Evolutionary conservation across 2,113 vertebrate species (phyloP).

Genomic region (Casuarius casuarius): DNA sequence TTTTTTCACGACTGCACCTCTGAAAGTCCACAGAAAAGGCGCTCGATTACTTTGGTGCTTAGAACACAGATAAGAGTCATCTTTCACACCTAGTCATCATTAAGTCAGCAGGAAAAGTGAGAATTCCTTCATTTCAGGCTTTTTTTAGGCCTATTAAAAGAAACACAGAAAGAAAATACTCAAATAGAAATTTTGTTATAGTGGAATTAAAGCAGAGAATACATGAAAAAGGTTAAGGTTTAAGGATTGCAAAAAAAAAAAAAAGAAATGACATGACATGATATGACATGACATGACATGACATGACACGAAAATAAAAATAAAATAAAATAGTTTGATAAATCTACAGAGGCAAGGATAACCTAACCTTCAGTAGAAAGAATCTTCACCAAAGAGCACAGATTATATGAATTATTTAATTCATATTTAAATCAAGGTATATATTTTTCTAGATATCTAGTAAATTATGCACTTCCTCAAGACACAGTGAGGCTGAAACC

Average conservation of each 20-base stretch:
- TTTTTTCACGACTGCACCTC: neutral
- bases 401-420: neutral
- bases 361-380: neutral
- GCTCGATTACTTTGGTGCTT: neutral
- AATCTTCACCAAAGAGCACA: neutral
- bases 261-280: neutral
- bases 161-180: neutral
- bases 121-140: neutral
- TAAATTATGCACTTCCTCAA: neutral
- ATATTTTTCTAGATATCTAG: neutral
- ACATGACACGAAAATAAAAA: neutral
- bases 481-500: neutral
- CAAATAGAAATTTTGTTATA: neutral
- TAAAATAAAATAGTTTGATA: neutral
- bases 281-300: no score
- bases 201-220: neutral
- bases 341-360: no score
- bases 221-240: neutral
- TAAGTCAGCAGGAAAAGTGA: neutral
- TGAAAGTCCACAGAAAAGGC: neutral
- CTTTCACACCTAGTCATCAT: neutral
- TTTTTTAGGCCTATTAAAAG: neutral
- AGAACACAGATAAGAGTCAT: neutral
- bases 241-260: neutral
- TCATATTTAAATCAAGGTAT: neutral